Base-by-base conservation (phyloP, 2,888 invertebrate species). In the Tiliacea aurago region DNA sequence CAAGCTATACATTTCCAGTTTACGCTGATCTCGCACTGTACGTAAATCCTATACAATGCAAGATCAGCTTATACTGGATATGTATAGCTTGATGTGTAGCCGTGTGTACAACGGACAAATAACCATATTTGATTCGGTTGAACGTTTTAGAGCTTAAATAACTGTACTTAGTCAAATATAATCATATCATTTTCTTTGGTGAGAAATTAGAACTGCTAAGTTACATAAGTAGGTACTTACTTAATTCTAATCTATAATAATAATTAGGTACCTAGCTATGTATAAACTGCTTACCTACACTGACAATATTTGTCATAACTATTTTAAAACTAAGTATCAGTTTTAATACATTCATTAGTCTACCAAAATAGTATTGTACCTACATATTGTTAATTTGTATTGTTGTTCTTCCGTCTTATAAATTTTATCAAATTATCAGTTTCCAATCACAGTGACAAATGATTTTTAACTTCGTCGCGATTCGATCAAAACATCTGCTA, bases 321-420 rank as follows among this genome's bases (percentile, higher is more conserved):
- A 79, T 68, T 61, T 68, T 51, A 61, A 68, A 59, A 59, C 15
- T n/a, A n/a, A n/a, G 45, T 20, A 61, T 58, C n/a, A 53, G 10
- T 69, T 72, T 62, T 66, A 66, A 62, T 33, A 49, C 11, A 72
- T 47, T 55, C 18, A 41, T 49, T 49, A 58, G 47, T 59, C 9
- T 6, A 45, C 13, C 15, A 53, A 41, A 41, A 47, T 67, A 73
- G 49, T 67, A 63, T 58, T 41, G 4, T 70, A 67, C 11, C 41
- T 23, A 37, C 37, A 5, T 37, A 55, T 81, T 71, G 69, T 72
- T 72, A 58, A 73, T 73, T 47, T 58, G 55, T 81, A 64, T 71
- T 45, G 64, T 70, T 64, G 33, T 70, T 76, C 73, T 84, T 84
- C 84, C 84, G 82, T 64, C 51, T 73, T 63, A 73, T 70, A 41